phyloP scores from a whole-genome alignment of 2,113 vertebrate genomes.

The Prietella phreatophila region DNA sequence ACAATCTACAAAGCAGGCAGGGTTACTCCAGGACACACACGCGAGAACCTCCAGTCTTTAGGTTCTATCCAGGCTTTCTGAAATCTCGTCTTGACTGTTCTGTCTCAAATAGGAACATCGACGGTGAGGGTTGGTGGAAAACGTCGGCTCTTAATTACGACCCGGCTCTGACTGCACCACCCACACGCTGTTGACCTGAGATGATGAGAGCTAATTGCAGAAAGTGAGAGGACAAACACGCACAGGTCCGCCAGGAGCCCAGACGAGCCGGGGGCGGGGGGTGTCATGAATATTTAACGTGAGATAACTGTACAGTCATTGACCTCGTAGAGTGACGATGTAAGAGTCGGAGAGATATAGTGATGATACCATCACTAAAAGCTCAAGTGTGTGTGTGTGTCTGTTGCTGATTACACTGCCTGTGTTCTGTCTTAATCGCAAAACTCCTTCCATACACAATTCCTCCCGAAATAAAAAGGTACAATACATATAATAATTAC shows the following conservation, averaged over 20 bases:
- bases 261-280: too few species aligned
- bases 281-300: conserved; percentile 33
- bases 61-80: not conserved
- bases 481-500: not conserved
- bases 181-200: conserved; percentile 9
- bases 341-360: not conserved
- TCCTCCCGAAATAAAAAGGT: not conserved
- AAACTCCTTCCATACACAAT: not conserved
- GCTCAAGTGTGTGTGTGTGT: not conserved
- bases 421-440: not conserved
- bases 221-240: conserved; percentile 19
- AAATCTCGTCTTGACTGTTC: not conserved
- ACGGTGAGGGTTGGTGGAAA: not conserved
- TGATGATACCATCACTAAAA: not conserved
- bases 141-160: conserved; percentile 8
- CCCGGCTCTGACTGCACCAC: not conserved
- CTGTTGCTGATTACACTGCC: not conserved
- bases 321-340: conserved; percentile 12
- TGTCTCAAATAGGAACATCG: not conserved
- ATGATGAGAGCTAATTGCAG: conserved; percentile 21
- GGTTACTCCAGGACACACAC: not conserved
- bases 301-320: conserved; percentile 9
- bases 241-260: not conserved
- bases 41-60: not conserved
- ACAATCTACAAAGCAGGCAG: not conserved